These are phyloP conservation scores for Pangasius macronema DNA, from an alignment of 2,797 vertebrate species.

Conservation along the genomic window DNA sequence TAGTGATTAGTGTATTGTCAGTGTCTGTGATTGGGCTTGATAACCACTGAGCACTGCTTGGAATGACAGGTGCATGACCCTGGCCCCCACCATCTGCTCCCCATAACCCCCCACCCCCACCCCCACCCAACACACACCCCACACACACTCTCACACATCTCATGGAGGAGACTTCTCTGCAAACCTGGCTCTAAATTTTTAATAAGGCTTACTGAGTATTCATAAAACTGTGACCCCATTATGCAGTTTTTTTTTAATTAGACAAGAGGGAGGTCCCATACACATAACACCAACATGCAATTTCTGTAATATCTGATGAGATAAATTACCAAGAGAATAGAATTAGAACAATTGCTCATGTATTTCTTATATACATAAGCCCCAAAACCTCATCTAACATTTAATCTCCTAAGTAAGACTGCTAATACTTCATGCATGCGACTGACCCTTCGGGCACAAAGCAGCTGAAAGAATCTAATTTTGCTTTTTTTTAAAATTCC, in stretches of 20 bases:
- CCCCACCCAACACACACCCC: slow-evolving; percentile 52
- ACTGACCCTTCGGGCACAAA: not conserved
- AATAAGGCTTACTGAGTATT: slow-evolving; percentile 33
- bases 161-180: slow-evolving; percentile 56
- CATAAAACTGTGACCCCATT: not conserved
- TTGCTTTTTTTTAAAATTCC: no score
- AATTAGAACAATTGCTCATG: not conserved
- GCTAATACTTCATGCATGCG: not conserved
- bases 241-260: not conserved
- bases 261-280: not conserved
- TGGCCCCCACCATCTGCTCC: slow-evolving; percentile 78
- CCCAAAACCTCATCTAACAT: not conserved
- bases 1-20: slow-evolving; percentile 86
- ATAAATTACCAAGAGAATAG: not conserved
- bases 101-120: slow-evolving; percentile 55
- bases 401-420: not conserved
- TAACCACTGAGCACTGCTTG: slow-evolving; percentile 77
- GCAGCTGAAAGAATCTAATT: slow-evolving; percentile 4
- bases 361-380: not conserved
- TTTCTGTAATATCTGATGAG: not conserved
- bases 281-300: not conserved
- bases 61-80: slow-evolving; percentile 83
- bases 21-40: slow-evolving; percentile 76
- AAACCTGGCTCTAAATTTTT: slow-evolving; percentile 32
- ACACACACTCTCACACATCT: slow-evolving; percentile 56